Evolutionary conservation across 2,113 vertebrate genomes (phyloP).

Genomic region (Meles meles): DNA sequence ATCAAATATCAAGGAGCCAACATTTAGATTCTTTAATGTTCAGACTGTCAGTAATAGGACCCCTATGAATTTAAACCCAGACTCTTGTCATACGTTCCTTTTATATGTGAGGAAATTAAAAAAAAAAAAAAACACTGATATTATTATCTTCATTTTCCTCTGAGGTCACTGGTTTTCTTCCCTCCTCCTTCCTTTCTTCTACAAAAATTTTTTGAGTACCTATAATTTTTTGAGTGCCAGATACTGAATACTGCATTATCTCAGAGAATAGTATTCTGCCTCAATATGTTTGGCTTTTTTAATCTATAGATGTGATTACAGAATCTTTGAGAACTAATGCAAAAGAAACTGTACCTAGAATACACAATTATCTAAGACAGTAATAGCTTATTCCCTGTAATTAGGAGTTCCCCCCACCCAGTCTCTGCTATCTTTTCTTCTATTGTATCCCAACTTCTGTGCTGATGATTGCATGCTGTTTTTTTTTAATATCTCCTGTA

Average conservation of each 20-base stretch:
- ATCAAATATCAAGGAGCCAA: constrained; percentile 63
- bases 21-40: constrained; percentile 46
- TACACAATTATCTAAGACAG: background rate
- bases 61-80: constrained; percentile 19
- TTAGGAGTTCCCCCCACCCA: background rate
- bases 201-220: background rate
- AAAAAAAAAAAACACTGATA: background rate
- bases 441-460: background rate
- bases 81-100: background rate
- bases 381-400: background rate
- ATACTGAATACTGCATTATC: background rate
- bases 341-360: background rate
- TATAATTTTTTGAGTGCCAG: background rate
- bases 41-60: constrained; percentile 22
- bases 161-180: background rate
- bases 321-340: background rate
- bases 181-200: background rate
- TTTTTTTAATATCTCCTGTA: background rate
- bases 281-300: background rate
- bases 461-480: background rate
- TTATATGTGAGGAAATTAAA: background rate
- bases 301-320: background rate
- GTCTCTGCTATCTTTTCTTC: background rate
- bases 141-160: background rate
- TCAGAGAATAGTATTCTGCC: background rate